phyloP scores from a whole-genome alignment of 1,140 invertebrate genomes.

The Cyclargus thomasi region DNA sequence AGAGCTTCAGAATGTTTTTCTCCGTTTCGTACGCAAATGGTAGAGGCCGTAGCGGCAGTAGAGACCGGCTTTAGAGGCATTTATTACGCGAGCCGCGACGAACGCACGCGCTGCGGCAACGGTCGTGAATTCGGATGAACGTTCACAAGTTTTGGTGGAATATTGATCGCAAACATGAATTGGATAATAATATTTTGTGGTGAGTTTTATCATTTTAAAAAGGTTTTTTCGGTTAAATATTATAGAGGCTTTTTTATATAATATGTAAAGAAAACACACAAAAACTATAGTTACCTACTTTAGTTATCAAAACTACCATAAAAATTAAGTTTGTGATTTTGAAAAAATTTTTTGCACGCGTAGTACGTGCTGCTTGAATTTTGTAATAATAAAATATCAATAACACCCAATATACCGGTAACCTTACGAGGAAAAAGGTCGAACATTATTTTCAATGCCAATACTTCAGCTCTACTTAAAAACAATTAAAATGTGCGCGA shows the following conservation, averaged over 20 bases:
- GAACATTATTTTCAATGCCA: conserved; percentile 11
- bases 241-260: too few species aligned
- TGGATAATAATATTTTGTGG: conserved; percentile 55
- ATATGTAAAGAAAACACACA: too few species aligned
- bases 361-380: too few species aligned
- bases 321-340: too few species aligned
- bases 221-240: too few species aligned
- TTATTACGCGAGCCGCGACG: conserved; percentile 55
- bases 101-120: conserved; percentile 45
- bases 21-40: conserved; percentile 20
- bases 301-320: too few species aligned
- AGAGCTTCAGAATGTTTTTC: conserved; percentile 22
- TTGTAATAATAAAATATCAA: too few species aligned
- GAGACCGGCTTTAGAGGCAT: conserved; percentile 37
- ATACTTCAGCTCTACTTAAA: neutral
- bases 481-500: neutral
- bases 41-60: conserved; percentile 23
- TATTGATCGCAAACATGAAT: conserved; percentile 32
- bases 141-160: conserved; percentile 33
- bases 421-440: too few species aligned
- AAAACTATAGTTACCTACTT: too few species aligned
- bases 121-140: conserved; percentile 36
- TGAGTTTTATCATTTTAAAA: conserved; percentile 33
- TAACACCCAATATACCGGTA: too few species aligned
- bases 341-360: too few species aligned